Percentiles rank a stretch among this genome's conserved stretches.
These are phyloP conservation scores for Jacana jacana DNA, from an alignment of 2,113 vertebrate genomes.

Conservation along the genomic window DNA sequence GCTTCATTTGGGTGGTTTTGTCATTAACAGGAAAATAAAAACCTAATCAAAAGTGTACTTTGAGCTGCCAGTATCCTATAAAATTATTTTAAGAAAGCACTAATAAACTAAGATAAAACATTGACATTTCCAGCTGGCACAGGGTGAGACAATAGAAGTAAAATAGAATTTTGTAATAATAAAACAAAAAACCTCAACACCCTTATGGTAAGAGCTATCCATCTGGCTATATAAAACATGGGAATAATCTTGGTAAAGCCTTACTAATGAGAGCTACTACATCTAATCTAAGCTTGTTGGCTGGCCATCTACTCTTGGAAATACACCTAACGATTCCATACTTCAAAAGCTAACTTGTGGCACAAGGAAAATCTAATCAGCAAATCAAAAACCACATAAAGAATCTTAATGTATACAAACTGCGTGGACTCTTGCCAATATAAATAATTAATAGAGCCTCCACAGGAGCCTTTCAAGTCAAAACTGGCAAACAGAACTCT, in stretches of 20 bases:
- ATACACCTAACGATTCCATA: neutral
- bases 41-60: neutral
- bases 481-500: neutral
- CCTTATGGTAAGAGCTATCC: neutral
- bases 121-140: neutral
- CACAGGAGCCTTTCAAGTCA: neutral
- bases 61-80: neutral
- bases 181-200: neutral
- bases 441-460: neutral
- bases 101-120: neutral
- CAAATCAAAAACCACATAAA: neutral
- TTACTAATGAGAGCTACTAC: neutral
- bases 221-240: neutral
- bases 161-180: neutral
- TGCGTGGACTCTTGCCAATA: neutral
- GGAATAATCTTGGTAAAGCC: neutral
- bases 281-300: neutral
- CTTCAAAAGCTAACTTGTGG: neutral
- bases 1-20: neutral
- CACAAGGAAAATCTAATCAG: neutral
- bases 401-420: neutral
- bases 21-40: neutral
- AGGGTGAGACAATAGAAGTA: neutral
- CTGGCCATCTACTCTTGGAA: neutral
- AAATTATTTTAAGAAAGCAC: neutral